phyloP scores from a whole-genome alignment of 2,113 vertebrate genomes.

The Gnathochromis pfefferi region DNA sequence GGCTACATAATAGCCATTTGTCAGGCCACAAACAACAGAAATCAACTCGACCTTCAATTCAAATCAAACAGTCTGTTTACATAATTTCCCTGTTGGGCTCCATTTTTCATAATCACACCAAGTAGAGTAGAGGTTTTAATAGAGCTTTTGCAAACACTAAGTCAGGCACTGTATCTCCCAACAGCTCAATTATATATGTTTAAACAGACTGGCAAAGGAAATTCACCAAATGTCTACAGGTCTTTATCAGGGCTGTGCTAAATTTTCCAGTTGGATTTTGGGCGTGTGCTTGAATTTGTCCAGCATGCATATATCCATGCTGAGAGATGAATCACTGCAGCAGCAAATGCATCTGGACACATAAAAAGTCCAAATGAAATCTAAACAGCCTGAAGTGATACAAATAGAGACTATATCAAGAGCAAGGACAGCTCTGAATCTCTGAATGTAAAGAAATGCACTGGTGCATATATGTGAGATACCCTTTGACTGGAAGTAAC shows the following conservation, averaged over 20 bases:
- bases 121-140: neutral
- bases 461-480: neutral
- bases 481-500: neutral
- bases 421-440: neutral
- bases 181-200: neutral
- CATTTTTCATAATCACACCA: neutral
- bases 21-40: neutral
- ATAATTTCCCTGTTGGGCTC: neutral
- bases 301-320: neutral
- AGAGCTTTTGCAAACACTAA: neutral
- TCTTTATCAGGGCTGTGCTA: neutral
- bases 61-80: conserved; percentile 32
- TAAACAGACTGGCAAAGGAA: neutral
- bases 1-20: neutral
- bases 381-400: neutral
- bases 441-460: neutral
- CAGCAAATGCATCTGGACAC: neutral
- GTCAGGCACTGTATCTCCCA: neutral
- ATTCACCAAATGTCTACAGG: neutral
- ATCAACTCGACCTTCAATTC: conserved; percentile 20
- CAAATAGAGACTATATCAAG: conserved; percentile 17
- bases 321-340: neutral
- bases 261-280: neutral
- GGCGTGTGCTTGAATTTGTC: neutral
- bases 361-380: neutral